phyloP scores from a whole-genome alignment of 1,140 invertebrate species.

The Drosophila persimilis region DNA sequence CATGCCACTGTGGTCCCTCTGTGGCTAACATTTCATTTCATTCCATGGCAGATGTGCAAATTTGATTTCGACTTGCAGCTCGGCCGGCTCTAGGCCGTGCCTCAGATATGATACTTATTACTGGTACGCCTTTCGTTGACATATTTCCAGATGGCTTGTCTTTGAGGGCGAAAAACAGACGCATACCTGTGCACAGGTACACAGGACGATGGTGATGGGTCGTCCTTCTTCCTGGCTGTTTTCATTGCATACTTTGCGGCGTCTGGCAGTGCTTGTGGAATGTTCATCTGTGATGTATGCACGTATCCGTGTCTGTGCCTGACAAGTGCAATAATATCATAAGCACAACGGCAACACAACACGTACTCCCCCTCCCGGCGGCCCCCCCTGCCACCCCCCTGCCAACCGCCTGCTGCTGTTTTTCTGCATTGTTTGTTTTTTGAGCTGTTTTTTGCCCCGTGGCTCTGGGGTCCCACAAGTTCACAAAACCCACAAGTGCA shows the following conservation, averaged over 20 bases:
- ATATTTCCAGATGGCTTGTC: slow-evolving; percentile 69
- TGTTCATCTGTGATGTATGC: slow-evolving; percentile 16
- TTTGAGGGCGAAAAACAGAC: slow-evolving; percentile 39
- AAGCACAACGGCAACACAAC: slow-evolving; percentile 54
- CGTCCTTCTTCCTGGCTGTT: slow-evolving; percentile 49
- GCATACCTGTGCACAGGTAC: slow-evolving; percentile 43
- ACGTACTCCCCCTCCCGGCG: slow-evolving; percentile 8
- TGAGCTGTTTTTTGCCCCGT: slow-evolving; percentile 28
- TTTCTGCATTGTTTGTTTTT: slow-evolving; percentile 41
- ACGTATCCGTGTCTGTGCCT: slow-evolving; percentile 19
- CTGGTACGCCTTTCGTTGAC: slow-evolving; percentile 72
- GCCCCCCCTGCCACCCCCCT: neutral
- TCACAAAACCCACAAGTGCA: slow-evolving; percentile 51
- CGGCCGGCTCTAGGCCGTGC: slow-evolving; percentile 12
- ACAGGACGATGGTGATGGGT: slow-evolving; percentile 3
- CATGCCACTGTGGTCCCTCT: slow-evolving; percentile 50
- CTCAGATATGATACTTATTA: slow-evolving; percentile 51
- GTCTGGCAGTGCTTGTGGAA: slow-evolving; percentile 35
- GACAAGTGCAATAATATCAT: slow-evolving; percentile 80
- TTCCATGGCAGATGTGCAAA: slow-evolving; percentile 67
- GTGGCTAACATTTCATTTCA: slow-evolving; percentile 60
- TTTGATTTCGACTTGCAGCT: slow-evolving; percentile 63
- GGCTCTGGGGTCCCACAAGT: slow-evolving; percentile 23
- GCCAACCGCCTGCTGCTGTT: slow-evolving; percentile 11
- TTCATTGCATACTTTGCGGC: slow-evolving; percentile 80